Percentiles rank a stretch among this genome's conserved stretches.
Evolutionary conservation across 2,113 vertebrate species (phyloP).

Genomic region (Chascanopsetta lugubris): DNA sequence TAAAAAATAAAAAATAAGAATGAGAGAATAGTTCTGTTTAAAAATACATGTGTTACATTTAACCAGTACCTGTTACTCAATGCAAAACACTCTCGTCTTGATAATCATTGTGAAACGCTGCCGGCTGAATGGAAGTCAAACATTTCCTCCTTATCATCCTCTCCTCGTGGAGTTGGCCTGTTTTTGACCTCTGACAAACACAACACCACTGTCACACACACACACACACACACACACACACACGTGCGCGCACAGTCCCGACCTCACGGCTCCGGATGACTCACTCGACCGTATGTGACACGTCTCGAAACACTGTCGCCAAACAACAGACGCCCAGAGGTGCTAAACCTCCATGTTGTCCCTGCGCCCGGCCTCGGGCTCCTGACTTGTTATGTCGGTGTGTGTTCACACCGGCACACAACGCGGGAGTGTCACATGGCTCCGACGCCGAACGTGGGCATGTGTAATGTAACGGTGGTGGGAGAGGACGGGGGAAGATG

Average conservation of each 20-base stretch:
- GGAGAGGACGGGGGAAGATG: slow-evolving; percentile 9
- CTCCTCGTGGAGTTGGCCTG: slow-evolving; percentile 19
- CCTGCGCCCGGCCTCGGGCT: slow-evolving; percentile 1
- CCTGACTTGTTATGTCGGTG: slow-evolving; percentile 9
- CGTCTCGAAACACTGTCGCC: slow-evolving; percentile 21
- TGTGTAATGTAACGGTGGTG: neutral
- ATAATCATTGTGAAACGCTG: too few species aligned
- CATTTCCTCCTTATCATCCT: slow-evolving; percentile 11
- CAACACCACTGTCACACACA: too few species aligned
- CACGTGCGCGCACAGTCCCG: too few species aligned
- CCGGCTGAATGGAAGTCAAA: too few species aligned
- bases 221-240: slow-evolving; percentile 10
- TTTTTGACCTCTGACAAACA: slow-evolving; percentile 28
- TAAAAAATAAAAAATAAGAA: too few species aligned
- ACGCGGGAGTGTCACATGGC: neutral
- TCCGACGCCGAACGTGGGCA: neutral
- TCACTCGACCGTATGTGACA: slow-evolving; percentile 11
- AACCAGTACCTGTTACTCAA: too few species aligned
- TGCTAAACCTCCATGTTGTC: slow-evolving; percentile 1
- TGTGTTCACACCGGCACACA: slow-evolving; percentile 14
- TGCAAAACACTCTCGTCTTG: too few species aligned
- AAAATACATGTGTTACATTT: too few species aligned
- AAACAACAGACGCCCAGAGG: slow-evolving; percentile 9
- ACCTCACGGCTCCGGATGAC: slow-evolving; percentile 17
- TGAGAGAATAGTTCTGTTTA: too few species aligned